These are phyloP conservation scores for Venusia cambrica DNA, from an alignment of 2,888 invertebrate species.

Conservation along the genomic window DNA sequence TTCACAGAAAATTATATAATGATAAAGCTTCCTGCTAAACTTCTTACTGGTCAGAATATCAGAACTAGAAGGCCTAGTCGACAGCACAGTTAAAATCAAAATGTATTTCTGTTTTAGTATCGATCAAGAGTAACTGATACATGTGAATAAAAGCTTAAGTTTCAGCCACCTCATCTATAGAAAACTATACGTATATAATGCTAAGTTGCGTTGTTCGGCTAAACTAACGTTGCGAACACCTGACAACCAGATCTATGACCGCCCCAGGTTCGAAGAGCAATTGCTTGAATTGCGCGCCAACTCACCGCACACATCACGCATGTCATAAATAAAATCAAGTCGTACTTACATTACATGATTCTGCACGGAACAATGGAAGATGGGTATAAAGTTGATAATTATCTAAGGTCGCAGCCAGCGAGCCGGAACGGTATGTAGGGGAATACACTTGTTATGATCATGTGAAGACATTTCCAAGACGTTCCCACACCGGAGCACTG, in stretches of 20 bases:
- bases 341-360: conserved; percentile 61
- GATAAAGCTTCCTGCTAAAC: too few species aligned
- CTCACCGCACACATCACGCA: conserved; percentile 25
- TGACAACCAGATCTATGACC: conserved; percentile 9
- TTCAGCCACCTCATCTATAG: too few species aligned
- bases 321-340: conserved; percentile 49
- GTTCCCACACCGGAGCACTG: conserved; percentile 74
- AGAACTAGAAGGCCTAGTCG: too few species aligned
- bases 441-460: conserved; percentile 69
- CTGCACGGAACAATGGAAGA: conserved; percentile 66
- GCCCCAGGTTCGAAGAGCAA: conserved; percentile 30
- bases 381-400: conserved; percentile 72
- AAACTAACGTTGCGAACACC: too few species aligned
- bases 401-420: conserved; percentile 69
- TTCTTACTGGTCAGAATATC: too few species aligned
- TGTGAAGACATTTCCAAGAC: conserved; percentile 78
- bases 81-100: too few species aligned
- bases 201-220: too few species aligned
- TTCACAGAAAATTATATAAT: too few species aligned
- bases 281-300: conserved; percentile 39
- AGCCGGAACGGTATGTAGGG: conserved; percentile 74
- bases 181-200: too few species aligned
- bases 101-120: too few species aligned
- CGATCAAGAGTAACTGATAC: too few species aligned
- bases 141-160: too few species aligned